phyloP scores from a whole-genome alignment of 2,113 vertebrate species.

The Apeltes quadracus region DNA sequence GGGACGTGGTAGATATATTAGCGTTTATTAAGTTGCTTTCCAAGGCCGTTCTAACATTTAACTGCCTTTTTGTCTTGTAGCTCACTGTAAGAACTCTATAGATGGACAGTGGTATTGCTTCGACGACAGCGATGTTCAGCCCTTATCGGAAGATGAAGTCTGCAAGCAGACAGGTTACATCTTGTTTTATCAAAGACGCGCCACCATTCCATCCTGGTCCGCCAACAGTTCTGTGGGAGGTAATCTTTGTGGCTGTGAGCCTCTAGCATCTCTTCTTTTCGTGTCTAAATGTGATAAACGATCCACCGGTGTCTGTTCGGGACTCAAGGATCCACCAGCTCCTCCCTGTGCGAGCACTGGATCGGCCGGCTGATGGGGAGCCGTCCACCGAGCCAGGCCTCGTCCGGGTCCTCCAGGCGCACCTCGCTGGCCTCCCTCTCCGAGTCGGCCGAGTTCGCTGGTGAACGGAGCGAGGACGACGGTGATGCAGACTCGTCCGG shows the following conservation, averaged over 20 bases:
- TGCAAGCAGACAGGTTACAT: conserved; percentile 96
- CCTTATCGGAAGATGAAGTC: conserved; percentile 90
- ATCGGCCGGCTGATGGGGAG: conserved; percentile 94
- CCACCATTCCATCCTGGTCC: conserved; percentile 94
- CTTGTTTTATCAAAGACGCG: conserved; percentile 95
- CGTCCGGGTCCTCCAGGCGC: conserved; percentile 92
- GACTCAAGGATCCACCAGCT: conserved; percentile 92
- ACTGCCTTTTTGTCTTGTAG: conserved; percentile 66
- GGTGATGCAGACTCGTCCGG: conserved; percentile 77
- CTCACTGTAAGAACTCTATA: conserved; percentile 97
- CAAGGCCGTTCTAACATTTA: not conserved
- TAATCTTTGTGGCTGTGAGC: conserved; percentile 54
- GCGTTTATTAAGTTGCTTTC: no score
- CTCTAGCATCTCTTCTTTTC: not conserved
- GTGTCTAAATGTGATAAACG: not conserved
- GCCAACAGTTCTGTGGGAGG: conserved; percentile 98
- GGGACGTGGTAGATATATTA: no score
- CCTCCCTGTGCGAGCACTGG: conserved; percentile 98
- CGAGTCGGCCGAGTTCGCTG: conserved; percentile 91
- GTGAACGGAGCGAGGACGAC: conserved; percentile 95
- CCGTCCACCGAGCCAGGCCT: conserved; percentile 93
- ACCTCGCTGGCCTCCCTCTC: conserved; percentile 94
- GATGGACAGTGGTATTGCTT: conserved; percentile 99
- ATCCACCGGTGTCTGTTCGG: conserved; percentile 14
- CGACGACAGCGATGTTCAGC: conserved; percentile 94